Conservation (phyloP, 2,113 vertebrate genomes). For the Nymphicus hollandicus region DNA sequence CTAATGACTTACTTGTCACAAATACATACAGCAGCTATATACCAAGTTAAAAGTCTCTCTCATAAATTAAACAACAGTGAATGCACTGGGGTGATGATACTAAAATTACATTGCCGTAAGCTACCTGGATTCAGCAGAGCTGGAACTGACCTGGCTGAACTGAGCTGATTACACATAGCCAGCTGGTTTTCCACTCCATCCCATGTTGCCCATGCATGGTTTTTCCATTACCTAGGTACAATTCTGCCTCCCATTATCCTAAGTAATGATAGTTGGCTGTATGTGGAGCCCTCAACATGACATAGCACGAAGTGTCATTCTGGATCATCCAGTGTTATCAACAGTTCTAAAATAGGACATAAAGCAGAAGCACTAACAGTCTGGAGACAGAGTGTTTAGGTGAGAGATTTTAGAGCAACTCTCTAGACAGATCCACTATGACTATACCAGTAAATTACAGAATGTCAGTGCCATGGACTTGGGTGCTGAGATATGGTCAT, state of each 20-base stretch:
- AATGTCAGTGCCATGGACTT: too few species aligned
- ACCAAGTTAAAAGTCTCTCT: neutral
- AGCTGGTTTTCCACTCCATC: neutral
- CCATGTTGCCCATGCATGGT: accelerated
- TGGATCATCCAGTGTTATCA: neutral
- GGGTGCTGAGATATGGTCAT: neutral
- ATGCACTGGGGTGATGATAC: neutral
- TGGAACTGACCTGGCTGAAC: neutral
- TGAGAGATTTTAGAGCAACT: neutral
- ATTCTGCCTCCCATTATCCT: neutral
- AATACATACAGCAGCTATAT: neutral
- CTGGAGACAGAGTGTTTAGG: neutral
- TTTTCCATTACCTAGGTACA: neutral
- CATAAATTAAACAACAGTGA: neutral
- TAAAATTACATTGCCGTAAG: neutral
- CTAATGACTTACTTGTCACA: neutral
- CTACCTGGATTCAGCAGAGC: neutral
- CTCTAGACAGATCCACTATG: neutral
- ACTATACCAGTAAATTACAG: neutral
- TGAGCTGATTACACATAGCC: neutral
- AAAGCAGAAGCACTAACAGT: neutral
- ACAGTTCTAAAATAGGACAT: neutral
- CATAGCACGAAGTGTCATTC: neutral
- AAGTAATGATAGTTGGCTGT: neutral
- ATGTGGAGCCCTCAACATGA: neutral